Base-by-base conservation (phyloP, 2,797 vertebrate species). In the Uromys caudimaculatus region DNA sequence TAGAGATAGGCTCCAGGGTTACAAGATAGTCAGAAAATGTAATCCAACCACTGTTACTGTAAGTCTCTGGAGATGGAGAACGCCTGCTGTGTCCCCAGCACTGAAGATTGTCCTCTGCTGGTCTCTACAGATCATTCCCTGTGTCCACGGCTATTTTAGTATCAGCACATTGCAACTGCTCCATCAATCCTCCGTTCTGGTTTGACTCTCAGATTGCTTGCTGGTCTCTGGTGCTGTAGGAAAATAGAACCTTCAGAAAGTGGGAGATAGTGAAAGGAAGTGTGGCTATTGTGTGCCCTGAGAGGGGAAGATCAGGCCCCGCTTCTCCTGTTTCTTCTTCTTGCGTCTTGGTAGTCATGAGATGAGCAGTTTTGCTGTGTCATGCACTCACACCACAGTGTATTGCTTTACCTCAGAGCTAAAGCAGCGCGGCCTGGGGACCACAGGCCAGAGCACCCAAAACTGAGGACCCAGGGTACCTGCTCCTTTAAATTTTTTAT, bases 1-100 rank as follows among this genome's bases (percentile, higher is more conserved):
- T 82, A 78, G 47, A 87, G 24, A 21, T 0, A 71, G 24, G 0
- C 56, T 71, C 19, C 71, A 41, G 29, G 38, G 47, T 89, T 79
- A 82, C 27, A 71, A 88, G 69, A n/a, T 44, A 79, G n/a, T 83
- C 50, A 90, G 44, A 62, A 85, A 89, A 92, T 75, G 38, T n/a
- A 29, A 67, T 62, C 60, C 6, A 67, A 3, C 60, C 6, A 14
- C 11, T 38, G 41, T 73, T 52, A 50, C 32, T 56, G 32, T n/a
- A 6, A 47, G 29, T 84, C 44, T 58, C 58, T 85, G 47, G 52
- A 79, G 93, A 81, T 19, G 13, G 62, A 50, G 75, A 84, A 89
- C 38, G 8, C 64, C 62, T 29, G 29, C 16, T 6, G 0, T 84
- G 52, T 76, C 52, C 64, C 7, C 2, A 35, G 19, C 2, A 4